phyloP scores from a whole-genome alignment of 1,140 invertebrate genomes.

The Telenomus remus region DNA sequence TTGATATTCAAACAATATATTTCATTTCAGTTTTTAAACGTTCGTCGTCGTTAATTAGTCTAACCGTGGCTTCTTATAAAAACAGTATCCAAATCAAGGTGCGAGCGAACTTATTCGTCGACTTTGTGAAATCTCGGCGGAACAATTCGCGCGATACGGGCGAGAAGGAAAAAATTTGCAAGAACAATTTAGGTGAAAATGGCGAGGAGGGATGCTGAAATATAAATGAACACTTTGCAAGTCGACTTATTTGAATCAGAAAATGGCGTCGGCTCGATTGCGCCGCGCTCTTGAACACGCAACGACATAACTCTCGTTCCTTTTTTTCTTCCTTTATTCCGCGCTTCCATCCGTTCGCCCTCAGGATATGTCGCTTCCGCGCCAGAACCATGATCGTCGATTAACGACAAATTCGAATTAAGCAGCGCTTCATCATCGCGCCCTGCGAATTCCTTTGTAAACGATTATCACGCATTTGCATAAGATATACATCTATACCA shows the following conservation, averaged over 20 bases:
- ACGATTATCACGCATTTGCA: slow-evolving; percentile 41
- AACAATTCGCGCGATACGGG: too few relatives aligned
- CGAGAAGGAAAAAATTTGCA: slow-evolving; percentile 5
- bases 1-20: too few relatives aligned
- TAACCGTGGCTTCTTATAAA: too few relatives aligned
- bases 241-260: slow-evolving; percentile 27
- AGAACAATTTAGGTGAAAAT: neutral
- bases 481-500: slow-evolving; percentile 40
- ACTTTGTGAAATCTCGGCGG: too few relatives aligned
- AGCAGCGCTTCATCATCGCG: slow-evolving; percentile 43
- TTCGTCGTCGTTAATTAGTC: too few relatives aligned
- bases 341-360: slow-evolving; percentile 19
- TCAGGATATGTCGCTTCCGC: slow-evolving; percentile 49
- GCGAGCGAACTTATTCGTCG: too few relatives aligned
- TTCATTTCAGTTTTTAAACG: too few relatives aligned
- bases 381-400: slow-evolving; percentile 32
- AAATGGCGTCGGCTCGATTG: slow-evolving; percentile 17
- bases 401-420: slow-evolving; percentile 50
- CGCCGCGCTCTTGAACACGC: slow-evolving; percentile 19
- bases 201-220: slow-evolving; percentile 20
- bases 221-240: slow-evolving; percentile 53
- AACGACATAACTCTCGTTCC: slow-evolving; percentile 11
- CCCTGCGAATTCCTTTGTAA: slow-evolving; percentile 38
- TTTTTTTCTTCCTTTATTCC: slow-evolving; percentile 27
- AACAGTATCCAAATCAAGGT: too few relatives aligned